Conservation (phyloP, 2,888 invertebrate species). For the Siphlonurus alternatus region DNA sequence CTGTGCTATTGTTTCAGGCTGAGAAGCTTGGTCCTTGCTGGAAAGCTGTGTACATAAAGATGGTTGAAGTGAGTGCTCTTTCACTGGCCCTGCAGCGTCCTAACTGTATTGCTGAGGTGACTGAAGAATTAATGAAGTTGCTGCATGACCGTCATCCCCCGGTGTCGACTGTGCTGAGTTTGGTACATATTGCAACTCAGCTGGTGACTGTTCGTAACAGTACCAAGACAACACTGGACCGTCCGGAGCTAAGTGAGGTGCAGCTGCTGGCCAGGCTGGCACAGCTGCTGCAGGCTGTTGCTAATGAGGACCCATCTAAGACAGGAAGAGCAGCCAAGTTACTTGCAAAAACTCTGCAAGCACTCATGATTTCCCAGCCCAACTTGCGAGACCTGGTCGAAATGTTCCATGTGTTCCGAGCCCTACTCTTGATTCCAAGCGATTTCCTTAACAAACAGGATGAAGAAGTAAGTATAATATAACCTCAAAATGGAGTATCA, state of each 20-base stretch:
- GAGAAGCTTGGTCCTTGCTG: no score
- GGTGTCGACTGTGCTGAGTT: neutral
- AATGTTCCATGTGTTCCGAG: no score
- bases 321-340: neutral
- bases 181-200: neutral
- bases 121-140: neutral
- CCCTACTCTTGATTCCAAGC: no score
- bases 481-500: no score
- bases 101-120: neutral
- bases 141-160: neutral
- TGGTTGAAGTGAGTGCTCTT: neutral
- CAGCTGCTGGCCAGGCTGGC: neutral
- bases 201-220: neutral
- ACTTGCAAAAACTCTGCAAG: neutral
- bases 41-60: neutral
- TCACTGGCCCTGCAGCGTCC: neutral
- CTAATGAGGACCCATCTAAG: neutral
- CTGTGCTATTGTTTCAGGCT: no score
- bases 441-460: no score
- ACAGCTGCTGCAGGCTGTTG: neutral
- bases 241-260: neutral
- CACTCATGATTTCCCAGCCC: neutral
- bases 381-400: no score
- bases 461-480: no score
- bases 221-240: no score